Conservation (phyloP, 2,113 vertebrate species). For the Bos javanicus region DNA sequence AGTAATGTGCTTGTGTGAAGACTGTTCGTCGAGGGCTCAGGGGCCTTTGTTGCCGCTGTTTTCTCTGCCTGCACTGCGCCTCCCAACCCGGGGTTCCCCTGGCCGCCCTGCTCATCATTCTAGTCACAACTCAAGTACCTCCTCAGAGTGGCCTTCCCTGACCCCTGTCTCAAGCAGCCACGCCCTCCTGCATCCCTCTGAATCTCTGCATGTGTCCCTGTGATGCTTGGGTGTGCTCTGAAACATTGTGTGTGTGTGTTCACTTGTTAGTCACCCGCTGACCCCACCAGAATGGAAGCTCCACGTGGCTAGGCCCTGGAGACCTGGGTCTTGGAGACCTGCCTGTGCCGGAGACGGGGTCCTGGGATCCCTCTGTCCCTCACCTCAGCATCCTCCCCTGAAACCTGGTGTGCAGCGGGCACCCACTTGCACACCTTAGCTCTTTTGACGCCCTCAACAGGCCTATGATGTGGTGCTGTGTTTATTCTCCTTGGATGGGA, state of each 20-base stretch:
- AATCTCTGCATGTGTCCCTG: background rate
- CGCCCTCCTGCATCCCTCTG: background rate
- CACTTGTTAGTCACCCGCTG: background rate
- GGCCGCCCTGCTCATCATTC: background rate
- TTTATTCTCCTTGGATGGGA: background rate
- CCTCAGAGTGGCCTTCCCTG: background rate
- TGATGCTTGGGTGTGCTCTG: background rate
- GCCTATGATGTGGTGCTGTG: background rate
- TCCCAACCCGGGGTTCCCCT: background rate
- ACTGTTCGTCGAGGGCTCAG: accelerated
- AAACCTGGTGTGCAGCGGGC: background rate
- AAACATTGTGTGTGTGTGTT: background rate
- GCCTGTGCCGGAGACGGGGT: background rate
- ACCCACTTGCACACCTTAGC: background rate
- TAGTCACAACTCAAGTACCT: background rate
- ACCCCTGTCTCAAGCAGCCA: background rate
- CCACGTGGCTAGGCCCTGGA: background rate
- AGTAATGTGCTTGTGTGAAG: background rate
- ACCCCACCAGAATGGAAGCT: background rate
- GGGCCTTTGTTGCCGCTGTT: background rate
- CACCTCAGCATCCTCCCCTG: background rate
- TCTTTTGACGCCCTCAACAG: background rate
- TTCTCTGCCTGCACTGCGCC: background rate
- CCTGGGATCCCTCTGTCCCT: background rate
- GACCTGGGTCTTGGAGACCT: background rate